A percentile compares a stretch with the other conserved stretches of the same genome.
Evolutionary conservation across 1,140 invertebrate species (phyloP).

Genomic region (Daktulosphaira vitifoliae): DNA sequence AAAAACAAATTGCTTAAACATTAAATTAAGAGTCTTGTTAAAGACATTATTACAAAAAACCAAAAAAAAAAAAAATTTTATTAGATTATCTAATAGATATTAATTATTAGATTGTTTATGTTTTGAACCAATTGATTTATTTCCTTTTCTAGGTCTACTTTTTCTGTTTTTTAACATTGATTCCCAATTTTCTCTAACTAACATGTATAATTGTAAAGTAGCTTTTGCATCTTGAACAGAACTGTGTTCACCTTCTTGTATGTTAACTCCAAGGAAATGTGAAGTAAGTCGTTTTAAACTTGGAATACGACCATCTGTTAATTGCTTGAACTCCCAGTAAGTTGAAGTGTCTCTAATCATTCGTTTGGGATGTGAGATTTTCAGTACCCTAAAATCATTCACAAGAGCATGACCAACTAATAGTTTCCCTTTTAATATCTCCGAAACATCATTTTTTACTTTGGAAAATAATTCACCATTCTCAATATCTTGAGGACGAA

Average conservation of each 20-base stretch:
- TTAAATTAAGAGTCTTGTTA: no score
- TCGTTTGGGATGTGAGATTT: constrained; percentile 67
- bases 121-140: constrained; percentile 1
- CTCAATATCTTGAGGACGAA: constrained; percentile 63
- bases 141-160: constrained; percentile 25
- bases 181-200: constrained; percentile 66
- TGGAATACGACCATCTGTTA: constrained; percentile 58
- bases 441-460: constrained; percentile 74
- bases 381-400: constrained; percentile 77
- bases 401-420: constrained; percentile 82
- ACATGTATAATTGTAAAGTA: constrained; percentile 74
- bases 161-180: constrained; percentile 32
- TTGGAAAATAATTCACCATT: constrained; percentile 59
- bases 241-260: constrained; percentile 85
- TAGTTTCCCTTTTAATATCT: constrained; percentile 63
- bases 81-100: constrained; percentile 1
- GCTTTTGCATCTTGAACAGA: constrained; percentile 81
- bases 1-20: no score
- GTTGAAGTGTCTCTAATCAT: constrained; percentile 73
- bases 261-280: constrained; percentile 65
- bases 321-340: constrained; percentile 64
- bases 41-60: no score
- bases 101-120: no score
- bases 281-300: constrained; percentile 70
- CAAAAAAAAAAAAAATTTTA: not conserved